phyloP scores from a whole-genome alignment of 2,797 vertebrate species.

The Lutjanus campechanus region DNA sequence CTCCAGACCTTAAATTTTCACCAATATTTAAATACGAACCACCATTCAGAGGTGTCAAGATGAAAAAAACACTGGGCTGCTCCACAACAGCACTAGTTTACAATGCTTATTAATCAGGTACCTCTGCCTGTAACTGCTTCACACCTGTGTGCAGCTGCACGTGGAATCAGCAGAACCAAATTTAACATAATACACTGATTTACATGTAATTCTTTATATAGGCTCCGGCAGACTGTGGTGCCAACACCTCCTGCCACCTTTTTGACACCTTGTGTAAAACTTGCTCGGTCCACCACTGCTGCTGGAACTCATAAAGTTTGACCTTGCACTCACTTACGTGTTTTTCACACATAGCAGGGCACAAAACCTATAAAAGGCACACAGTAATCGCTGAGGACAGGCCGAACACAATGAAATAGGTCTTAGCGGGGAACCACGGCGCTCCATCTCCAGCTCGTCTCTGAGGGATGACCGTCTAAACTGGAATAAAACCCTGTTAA shows the following conservation, averaged over 20 bases:
- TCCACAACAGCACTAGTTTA: neutral
- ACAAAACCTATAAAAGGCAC: slow-evolving; percentile 91
- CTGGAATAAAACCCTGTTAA: slow-evolving; percentile 93
- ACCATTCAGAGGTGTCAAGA: neutral
- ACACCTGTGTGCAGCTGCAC: neutral
- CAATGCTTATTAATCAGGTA: slow-evolving; percentile 7
- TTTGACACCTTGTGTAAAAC: slow-evolving; percentile 14
- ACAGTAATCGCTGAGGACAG: slow-evolving; percentile 88
- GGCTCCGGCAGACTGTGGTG: neutral
- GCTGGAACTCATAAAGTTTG: slow-evolving; percentile 87
- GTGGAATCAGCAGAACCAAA: neutral
- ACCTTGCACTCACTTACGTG: slow-evolving; percentile 86
- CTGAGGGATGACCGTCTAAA: slow-evolving; percentile 93
- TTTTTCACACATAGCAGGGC: slow-evolving; percentile 89
- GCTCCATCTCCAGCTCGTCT: slow-evolving; percentile 77
- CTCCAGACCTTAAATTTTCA: neutral
- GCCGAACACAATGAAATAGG: slow-evolving; percentile 86
- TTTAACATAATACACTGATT: neutral
- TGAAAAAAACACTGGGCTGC: slow-evolving; percentile 12
- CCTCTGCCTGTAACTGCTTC: neutral
- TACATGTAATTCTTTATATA: neutral
- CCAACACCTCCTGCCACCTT: neutral
- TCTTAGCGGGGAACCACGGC: slow-evolving; percentile 48
- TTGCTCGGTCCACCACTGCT: neutral
- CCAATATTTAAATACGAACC: neutral